Conservation (phyloP, 2,797 vertebrate genomes). For the Chelon labrosus region DNA sequence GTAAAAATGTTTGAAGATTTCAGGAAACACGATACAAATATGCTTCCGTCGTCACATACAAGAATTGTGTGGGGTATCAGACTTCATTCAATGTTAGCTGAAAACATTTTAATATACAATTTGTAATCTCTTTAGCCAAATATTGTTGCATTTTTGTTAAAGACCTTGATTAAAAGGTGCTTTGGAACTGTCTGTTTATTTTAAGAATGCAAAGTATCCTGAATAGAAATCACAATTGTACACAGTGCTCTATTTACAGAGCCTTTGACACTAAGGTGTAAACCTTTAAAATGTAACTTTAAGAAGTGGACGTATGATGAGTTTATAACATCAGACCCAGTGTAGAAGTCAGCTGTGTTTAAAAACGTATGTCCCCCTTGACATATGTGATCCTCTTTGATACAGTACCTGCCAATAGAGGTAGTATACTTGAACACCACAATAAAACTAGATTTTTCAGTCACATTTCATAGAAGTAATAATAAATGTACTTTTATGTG, state of each 20-base stretch:
- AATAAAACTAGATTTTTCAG: background rate
- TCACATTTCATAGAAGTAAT: background rate
- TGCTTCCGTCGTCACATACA: background rate
- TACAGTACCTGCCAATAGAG: background rate
- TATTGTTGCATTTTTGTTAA: constrained; percentile 47
- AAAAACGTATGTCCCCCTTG: no score
- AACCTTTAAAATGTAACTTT: no score
- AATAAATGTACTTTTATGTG: no score
- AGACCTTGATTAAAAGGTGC: constrained; percentile 64
- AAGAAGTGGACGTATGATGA: no score
- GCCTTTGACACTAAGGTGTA: no score
- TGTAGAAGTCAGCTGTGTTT: no score
- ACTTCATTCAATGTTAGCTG: constrained; percentile 5
- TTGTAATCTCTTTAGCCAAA: constrained; percentile 42
- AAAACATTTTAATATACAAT: constrained; percentile 48
- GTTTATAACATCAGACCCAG: no score
- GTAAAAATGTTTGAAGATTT: constrained; percentile 15
- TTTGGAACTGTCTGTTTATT: constrained; percentile 44
- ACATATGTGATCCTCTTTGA: background rate
- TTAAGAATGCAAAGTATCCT: background rate
- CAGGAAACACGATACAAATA: constrained; percentile 21
- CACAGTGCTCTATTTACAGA: background rate
- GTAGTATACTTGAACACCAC: background rate
- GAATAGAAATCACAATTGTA: background rate
- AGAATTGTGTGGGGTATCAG: constrained; percentile 1